Percentiles rank a stretch among this genome's conserved stretches.
phyloP scores from a whole-genome alignment of 2,797 vertebrate species.

The Microtus agrestis region DNA sequence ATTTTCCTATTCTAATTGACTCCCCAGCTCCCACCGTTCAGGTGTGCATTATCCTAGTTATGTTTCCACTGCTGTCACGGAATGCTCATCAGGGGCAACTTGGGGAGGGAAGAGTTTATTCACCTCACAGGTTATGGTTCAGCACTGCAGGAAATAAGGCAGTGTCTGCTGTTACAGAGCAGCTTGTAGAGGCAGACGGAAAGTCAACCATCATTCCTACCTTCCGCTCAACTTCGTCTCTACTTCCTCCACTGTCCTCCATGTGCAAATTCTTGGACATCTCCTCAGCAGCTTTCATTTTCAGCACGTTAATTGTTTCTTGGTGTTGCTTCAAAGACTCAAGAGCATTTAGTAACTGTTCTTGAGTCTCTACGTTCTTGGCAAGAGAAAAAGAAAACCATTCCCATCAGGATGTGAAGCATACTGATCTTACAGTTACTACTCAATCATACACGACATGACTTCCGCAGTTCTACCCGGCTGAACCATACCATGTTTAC shows the following conservation, averaged over 20 bases:
- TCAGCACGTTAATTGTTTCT: slow-evolving; percentile 81
- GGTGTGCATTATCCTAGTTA: no score
- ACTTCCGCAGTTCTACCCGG: not conserved
- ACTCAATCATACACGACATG: not conserved
- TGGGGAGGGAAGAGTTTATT: not conserved
- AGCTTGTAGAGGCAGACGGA: not conserved
- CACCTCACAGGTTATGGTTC: not conserved
- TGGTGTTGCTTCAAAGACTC: slow-evolving; percentile 85
- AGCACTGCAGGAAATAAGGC: not conserved
- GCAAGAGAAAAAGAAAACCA: slow-evolving; percentile 40
- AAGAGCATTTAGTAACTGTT: slow-evolving; percentile 89
- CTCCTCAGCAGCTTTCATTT: slow-evolving; percentile 81
- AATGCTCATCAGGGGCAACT: not conserved
- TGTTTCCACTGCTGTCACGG: not conserved
- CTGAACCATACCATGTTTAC: slow-evolving; percentile 81
- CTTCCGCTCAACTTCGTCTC: slow-evolving; percentile 71
- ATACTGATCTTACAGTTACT: not conserved
- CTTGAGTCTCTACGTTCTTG: slow-evolving; percentile 92
- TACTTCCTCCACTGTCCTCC: slow-evolving; percentile 60
- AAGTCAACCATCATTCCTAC: slow-evolving; percentile 51
- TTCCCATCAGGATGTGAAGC: slow-evolving; percentile 22
- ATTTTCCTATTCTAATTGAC: not conserved
- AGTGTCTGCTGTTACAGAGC: not conserved
- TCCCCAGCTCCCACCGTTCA: no score
- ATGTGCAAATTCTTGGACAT: slow-evolving; percentile 37